Evolutionary conservation across 2,888 invertebrate genomes (phyloP), one percentile per base, ranked within the genome.

Genomic region (Hydrotaea cyrtoneurina): DNA sequence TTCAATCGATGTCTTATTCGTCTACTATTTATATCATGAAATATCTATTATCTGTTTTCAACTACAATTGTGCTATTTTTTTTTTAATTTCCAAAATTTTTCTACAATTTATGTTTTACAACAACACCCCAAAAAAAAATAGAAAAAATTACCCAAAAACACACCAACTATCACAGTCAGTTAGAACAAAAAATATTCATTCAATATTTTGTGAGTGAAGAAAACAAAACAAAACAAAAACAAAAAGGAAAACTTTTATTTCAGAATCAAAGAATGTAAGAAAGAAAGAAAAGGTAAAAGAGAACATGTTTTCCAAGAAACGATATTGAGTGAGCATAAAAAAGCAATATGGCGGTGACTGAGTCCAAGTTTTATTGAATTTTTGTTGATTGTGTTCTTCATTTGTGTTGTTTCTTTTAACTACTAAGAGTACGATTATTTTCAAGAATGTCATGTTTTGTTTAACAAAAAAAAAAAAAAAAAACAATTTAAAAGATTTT

Each of bases 311-410:
- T 23, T 46, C 69, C 46, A 69, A 23, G 78, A 81, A 75, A 72
- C 86, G 86, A 82, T 85, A 87, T 81, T 86, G 86, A 86, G 80
- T 86, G 86, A 86, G 80, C 83, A 83, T 80, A 83, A 85, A 83
- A 86, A 92, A 92, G 92, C 92, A 92, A 92, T 92, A 92, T 92
- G 92, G 92, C 92, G 92, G 92, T 92, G 91, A 91, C 88, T 91
- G 90, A 91, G 90, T 91, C 82, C 82, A 85, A 85, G 79, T 82
- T 82, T 82, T 71, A 66, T n/a, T 77, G 46, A 62, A 66, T 79
- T 76, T 77, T 73, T 79, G 76, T 79, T 82, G 46, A 80, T 82
- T 82, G 62, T 80, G 55, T 82, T 69, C 69, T 76, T 77, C 73
- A 59, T 77, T 78, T 78, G 55, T 77, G 55, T 79, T 39, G 2